These are phyloP conservation scores for Cyrtodaria siliqua DNA, from an alignment of 2,888 invertebrate species.

Conservation along the genomic window DNA sequence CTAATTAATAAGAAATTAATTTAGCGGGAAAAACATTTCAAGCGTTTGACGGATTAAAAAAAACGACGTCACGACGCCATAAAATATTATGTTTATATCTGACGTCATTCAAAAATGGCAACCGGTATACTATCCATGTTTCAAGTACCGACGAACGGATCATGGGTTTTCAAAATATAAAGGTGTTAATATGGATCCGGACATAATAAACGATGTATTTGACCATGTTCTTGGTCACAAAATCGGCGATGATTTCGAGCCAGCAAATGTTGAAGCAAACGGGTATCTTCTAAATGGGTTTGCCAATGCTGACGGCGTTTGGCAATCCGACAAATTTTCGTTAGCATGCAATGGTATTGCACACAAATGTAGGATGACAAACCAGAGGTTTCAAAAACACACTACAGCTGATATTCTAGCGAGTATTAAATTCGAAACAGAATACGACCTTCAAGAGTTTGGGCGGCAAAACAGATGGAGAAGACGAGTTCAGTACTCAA, in stretches of 20 bases:
- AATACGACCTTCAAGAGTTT: no score
- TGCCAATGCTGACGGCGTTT: neutral
- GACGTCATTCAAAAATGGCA: no score
- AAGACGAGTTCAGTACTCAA: conserved; percentile 31
- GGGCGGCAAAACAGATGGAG: neutral
- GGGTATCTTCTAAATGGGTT: no score
- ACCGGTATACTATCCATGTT: no score
- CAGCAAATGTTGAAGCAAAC: no score
- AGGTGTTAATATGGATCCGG: conserved; percentile 17
- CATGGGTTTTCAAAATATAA: no score
- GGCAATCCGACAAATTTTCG: conserved; percentile 32
- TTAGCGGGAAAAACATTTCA: neutral
- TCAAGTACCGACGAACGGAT: no score
- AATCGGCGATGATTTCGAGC: no score
- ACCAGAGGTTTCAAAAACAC: conserved; percentile 22
- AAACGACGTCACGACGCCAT: neutral
- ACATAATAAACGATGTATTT: conserved; percentile 18
- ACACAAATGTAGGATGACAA: conserved; percentile 24
- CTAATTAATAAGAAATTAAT: no score
- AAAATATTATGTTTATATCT: no score
- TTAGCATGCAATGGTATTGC: conserved; percentile 33
- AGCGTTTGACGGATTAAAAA: neutral
- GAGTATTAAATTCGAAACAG: conserved; percentile 39
- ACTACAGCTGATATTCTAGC: conserved; percentile 51
- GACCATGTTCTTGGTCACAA: neutral